Percentiles rank a stretch among this genome's conserved stretches.
Conservation (phyloP, 1,140 invertebrate genomes). For the Panonychus citri region DNA sequence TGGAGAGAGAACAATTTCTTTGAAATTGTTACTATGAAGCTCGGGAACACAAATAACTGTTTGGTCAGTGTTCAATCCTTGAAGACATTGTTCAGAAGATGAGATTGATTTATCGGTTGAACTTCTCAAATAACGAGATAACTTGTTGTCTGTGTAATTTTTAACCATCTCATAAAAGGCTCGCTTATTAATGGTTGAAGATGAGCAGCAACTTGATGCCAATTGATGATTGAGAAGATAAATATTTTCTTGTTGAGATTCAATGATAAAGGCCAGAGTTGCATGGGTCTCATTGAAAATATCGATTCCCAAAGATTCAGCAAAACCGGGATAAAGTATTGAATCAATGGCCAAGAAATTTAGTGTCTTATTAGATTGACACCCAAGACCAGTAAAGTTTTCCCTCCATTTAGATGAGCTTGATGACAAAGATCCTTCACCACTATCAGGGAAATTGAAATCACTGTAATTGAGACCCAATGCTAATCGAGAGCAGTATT, state of each 20-base stretch:
- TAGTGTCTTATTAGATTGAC: slow-evolving; percentile 37
- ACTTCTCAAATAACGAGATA: slow-evolving; percentile 29
- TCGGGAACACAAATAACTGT: slow-evolving; percentile 28
- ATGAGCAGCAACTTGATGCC: neutral
- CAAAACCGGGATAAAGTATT: slow-evolving; percentile 39
- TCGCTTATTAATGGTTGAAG: slow-evolving; percentile 5
- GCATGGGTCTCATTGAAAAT: slow-evolving; percentile 27
- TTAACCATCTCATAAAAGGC: slow-evolving; percentile 30
- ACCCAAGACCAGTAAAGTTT: slow-evolving; percentile 26
- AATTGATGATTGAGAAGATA: slow-evolving; percentile 7
- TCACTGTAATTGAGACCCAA: slow-evolving; percentile 14
- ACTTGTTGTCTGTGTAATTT: slow-evolving; percentile 33
- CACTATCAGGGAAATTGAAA: slow-evolving; percentile 13
- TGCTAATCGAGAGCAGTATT: slow-evolving; percentile 10
- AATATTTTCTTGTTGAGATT: slow-evolving; percentile 23
- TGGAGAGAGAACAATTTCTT: slow-evolving; percentile 18
- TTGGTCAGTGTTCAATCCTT: neutral
- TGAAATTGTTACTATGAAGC: slow-evolving; percentile 23
- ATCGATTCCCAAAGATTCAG: slow-evolving; percentile 37
- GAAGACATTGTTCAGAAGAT: slow-evolving; percentile 2
- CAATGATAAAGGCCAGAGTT: slow-evolving; percentile 42
- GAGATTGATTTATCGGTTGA: slow-evolving; percentile 2
- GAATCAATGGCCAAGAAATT: slow-evolving; percentile 45
- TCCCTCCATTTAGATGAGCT: slow-evolving; percentile 2
- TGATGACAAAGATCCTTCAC: neutral